Evolutionary conservation across 1,140 invertebrate genomes (phyloP).

Genomic region (Drusus annulatus): DNA sequence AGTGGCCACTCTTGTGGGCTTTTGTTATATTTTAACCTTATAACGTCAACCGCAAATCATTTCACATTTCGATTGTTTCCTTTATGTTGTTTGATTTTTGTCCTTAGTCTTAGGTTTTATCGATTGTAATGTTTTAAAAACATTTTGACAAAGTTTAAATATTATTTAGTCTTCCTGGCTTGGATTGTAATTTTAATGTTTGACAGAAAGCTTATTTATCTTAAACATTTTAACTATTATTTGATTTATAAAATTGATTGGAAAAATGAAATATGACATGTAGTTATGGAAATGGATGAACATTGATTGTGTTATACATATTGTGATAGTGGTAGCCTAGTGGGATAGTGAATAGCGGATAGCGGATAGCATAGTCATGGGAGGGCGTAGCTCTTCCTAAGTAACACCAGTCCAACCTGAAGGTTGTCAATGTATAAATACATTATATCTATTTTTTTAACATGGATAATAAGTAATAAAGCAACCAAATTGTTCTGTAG

Average conservation of each 20-base stretch:
- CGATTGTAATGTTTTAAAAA: conserved; percentile 55
- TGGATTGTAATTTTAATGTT: conserved; percentile 54
- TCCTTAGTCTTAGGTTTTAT: conserved; percentile 54
- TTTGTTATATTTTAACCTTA: conserved; percentile 49
- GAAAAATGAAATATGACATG: conserved; percentile 45
- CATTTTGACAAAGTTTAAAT: conserved; percentile 49
- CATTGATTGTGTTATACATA: conserved; percentile 49
- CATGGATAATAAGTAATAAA: conserved; percentile 54
- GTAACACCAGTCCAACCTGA: conserved; percentile 37
- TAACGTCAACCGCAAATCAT: conserved; percentile 48
- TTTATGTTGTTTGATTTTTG: conserved; percentile 57
- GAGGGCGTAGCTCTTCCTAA: conserved; percentile 24
- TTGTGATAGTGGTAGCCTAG: conserved; percentile 59
- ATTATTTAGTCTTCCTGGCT: conserved; percentile 58
- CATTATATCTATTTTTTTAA: conserved; percentile 59
- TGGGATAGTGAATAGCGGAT: conserved; percentile 34
- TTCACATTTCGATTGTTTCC: conserved; percentile 51
- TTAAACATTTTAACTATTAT: conserved; percentile 49
- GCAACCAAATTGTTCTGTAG: conserved; percentile 59
- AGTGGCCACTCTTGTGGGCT: conserved; percentile 25
- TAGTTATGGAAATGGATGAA: conserved; percentile 55
- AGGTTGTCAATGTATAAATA: conserved; percentile 57
- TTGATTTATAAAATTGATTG: conserved; percentile 49
- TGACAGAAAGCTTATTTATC: conserved; percentile 51
- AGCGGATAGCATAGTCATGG: conserved; percentile 27